Base-by-base conservation (phyloP, 53 echinoderm and acorn worm species). In the Mesocentrotus franciscanus region DNA sequence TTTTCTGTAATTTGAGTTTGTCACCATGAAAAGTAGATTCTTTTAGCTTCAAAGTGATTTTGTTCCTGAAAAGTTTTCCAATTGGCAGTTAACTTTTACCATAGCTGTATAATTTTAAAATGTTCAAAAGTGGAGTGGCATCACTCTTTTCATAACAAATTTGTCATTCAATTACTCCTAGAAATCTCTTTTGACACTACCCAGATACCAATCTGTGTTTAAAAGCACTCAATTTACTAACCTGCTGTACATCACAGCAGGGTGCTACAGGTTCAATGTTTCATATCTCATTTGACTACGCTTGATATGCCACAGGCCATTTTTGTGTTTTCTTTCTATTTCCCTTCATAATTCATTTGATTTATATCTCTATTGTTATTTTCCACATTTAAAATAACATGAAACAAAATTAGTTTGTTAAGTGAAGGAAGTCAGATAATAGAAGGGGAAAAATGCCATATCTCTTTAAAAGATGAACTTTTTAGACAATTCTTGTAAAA, bases 101-200 rank as follows among this genome's bases (percentile, higher is more conserved):
- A 30, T 27, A 33, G 27, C 30, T 9, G 13, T 76, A 10, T 76
- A 76, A 27, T 24, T 32, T 76, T 1, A 29, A 76, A 76, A 33
- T 32, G 30, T 64, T 61, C 16, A 18, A 64, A 16, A 64, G 16
- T 64, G 0, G 15, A 14, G 64, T 64, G 64, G 64, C 16, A 18
- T 64, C 16, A 33, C 81, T 33, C 20, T 42, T 9, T 81, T 81
- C 22, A 33, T 81, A 81, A 42, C 42, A 81, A 87, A 58, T 87
- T 87, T 87, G 87, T 87, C 87, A 87, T 26, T 87, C 56, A 87
- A 87, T 87, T 87, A 87, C 56, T 87, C 56, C 59, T 26, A 13
- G n/a, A n/a, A 87, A 87, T 87, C 13, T 87, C 57, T 87, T 87
- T 87, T 87, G 87, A 87, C 87, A 87, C 24, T 57, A 11, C 27